Base-by-base conservation (phyloP, 2,888 invertebrate genomes). In the Rhaphigaster nebulosa region DNA sequence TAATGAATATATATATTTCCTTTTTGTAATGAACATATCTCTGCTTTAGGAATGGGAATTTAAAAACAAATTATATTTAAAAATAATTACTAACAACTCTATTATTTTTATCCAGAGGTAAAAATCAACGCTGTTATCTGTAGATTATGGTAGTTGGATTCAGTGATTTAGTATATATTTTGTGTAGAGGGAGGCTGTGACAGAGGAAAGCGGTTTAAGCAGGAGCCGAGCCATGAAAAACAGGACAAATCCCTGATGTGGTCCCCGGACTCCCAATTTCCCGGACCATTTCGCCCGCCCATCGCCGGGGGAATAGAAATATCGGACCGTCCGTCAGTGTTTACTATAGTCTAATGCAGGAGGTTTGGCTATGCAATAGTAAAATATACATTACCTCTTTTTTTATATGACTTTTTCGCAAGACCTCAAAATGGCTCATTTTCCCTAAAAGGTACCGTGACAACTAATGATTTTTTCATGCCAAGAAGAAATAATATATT, bases 201-300 rank as follows among this genome's bases (percentile, higher is more conserved):
- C 65, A 65, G 65, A 29, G 29, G 65, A 65, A 65, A 65, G 65
- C 65, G 65, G 65, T 65, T 65, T 65, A 65, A 65, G 65, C 65
- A 65, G 29, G 65, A 65, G 65, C 65, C 65, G 65, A 29, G 29
- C 65, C 65, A 65, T 65, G 65, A 65, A 65, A 65, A 65, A 65
- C 65, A 65, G 65, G 65, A 29, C 15, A 65, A 65, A 65, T 65
- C 65, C 65, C 65, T 65, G 65, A 65, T 65, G 65, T n/a, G 65
- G 65, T 65, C 65, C 65, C 65, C 29, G 18, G 60, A 18, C 29
- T 29, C 29, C 65, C 65, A 65, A 29, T 65, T 65, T 65, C 65
- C 29, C 65, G 65, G 65, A 18, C 65, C 65, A 65, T 65, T 65
- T 65, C 65, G 65, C 29, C 65, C 65, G 29, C 18, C 65, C 29